These are phyloP conservation scores for Rhinichthys klamathensis DNA, from an alignment of 2,113 vertebrate genomes.

Conservation along the genomic window DNA sequence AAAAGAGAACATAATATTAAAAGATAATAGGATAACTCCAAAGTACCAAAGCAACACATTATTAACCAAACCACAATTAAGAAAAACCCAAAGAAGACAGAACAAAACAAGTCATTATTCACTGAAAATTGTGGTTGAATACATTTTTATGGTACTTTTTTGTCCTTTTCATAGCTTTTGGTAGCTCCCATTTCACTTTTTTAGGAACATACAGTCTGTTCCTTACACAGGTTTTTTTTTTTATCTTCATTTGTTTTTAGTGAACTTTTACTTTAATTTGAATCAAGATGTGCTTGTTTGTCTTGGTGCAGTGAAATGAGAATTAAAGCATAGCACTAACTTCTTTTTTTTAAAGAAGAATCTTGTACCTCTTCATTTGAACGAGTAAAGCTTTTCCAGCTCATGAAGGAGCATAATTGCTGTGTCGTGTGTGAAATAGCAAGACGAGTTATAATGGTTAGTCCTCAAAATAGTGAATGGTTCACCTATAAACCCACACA, in stretches of 20 bases:
- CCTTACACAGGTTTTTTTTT: not conserved
- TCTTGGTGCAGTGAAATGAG: not conserved
- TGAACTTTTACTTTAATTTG: too few species aligned
- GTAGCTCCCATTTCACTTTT: not conserved
- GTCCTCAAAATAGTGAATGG: not conserved
- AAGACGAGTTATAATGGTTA: constrained; percentile 23
- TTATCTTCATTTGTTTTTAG: not conserved
- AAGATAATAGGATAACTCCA: too few species aligned
- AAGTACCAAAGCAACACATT: too few species aligned
- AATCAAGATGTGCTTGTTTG: not conserved
- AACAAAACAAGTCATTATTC: not conserved
- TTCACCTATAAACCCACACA: constrained; percentile 3
- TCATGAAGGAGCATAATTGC: constrained; percentile 23
- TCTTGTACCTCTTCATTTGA: not conserved
- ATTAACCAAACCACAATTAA: too few species aligned
- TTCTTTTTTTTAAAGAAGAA: not conserved
- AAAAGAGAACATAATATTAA: too few species aligned
- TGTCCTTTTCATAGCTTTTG: not conserved
- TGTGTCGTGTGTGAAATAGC: not conserved
- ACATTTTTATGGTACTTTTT: not conserved
- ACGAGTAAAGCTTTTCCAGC: constrained; percentile 31
- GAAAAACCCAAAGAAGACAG: too few species aligned
- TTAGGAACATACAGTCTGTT: too few species aligned
- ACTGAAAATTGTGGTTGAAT: not conserved
- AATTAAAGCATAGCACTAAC: too few species aligned